A percentile compares a stretch with the other conserved stretches of the same genome.
Evolutionary conservation across 2,113 vertebrate species (phyloP).

Genomic region (Ascaphus truei): DNA sequence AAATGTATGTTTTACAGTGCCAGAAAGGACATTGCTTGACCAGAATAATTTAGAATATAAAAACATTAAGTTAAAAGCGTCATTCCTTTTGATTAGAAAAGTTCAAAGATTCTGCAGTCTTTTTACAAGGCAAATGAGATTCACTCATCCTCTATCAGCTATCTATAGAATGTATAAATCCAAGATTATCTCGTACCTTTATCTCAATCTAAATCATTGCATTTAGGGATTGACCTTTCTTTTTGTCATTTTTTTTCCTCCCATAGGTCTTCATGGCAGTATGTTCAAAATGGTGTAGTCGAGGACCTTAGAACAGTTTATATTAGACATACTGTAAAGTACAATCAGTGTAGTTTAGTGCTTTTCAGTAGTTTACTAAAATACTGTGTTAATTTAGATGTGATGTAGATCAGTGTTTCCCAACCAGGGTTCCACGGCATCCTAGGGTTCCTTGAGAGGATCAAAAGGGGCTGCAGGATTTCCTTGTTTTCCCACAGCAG

Average conservation of each 20-base stretch:
- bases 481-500: too few relatives aligned
- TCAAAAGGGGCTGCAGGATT: too few relatives aligned
- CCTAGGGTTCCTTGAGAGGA: too few relatives aligned
- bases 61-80: slow-evolving; percentile 4
- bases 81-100: slow-evolving; percentile 36
- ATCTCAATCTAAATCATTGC: slow-evolving; percentile 19
- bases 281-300: neutral
- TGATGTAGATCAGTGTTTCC: too few relatives aligned
- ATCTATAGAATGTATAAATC: slow-evolving; percentile 20
- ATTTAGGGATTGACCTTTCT: slow-evolving; percentile 26
- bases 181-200: slow-evolving; percentile 13
- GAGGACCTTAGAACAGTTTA: slow-evolving; percentile 6
- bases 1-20: slow-evolving; percentile 10
- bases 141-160: slow-evolving; percentile 21
- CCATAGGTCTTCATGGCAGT: neutral
- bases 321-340: neutral
- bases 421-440: too few relatives aligned
- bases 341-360: neutral
- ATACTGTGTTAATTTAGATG: too few relatives aligned
- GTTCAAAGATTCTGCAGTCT: slow-evolving; percentile 24
- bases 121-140: slow-evolving; percentile 18
- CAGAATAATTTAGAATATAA: slow-evolving; percentile 31
- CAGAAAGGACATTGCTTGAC: slow-evolving; percentile 18
- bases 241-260: neutral
- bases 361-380: neutral